phyloP scores from a whole-genome alignment of 2,888 invertebrate species.

The Gastrophysa polygoni region DNA sequence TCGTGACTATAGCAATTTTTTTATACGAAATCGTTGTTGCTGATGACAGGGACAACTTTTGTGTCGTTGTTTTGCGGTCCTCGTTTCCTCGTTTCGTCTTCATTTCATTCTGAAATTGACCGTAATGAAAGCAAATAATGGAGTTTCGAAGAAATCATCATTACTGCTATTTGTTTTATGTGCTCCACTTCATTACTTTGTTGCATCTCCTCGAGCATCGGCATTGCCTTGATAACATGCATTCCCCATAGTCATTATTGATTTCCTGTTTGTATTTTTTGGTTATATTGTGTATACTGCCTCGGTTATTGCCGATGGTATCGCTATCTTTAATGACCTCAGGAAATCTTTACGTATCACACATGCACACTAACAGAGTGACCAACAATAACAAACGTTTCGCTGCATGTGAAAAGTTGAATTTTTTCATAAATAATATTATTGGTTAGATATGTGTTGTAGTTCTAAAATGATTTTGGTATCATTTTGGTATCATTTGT shows the following conservation, averaged over 20 bases:
- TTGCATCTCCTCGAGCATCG: background rate
- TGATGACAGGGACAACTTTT: background rate
- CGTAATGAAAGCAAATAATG: background rate
- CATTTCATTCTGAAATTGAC: background rate
- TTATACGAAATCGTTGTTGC: background rate
- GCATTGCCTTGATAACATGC: background rate
- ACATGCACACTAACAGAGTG: no score
- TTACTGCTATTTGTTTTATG: background rate
- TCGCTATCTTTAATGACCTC: no score
- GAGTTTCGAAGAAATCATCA: background rate
- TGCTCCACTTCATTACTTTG: background rate
- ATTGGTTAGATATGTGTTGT: no score
- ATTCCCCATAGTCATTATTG: background rate
- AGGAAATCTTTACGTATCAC: no score
- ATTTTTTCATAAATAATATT: no score
- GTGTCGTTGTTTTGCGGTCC: background rate
- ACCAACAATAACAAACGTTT: no score
- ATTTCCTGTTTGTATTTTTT: background rate
- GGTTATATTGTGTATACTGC: no score
- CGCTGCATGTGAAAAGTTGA: no score
- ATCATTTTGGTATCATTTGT: no score
- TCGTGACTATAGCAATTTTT: slow-evolving; percentile 7
- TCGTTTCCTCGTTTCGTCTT: background rate
- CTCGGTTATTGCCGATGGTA: no score
- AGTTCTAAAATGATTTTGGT: no score